Base-by-base conservation (phyloP, 92 coral and sea anemone genomes). In the Epizoanthus ramosus region DNA sequence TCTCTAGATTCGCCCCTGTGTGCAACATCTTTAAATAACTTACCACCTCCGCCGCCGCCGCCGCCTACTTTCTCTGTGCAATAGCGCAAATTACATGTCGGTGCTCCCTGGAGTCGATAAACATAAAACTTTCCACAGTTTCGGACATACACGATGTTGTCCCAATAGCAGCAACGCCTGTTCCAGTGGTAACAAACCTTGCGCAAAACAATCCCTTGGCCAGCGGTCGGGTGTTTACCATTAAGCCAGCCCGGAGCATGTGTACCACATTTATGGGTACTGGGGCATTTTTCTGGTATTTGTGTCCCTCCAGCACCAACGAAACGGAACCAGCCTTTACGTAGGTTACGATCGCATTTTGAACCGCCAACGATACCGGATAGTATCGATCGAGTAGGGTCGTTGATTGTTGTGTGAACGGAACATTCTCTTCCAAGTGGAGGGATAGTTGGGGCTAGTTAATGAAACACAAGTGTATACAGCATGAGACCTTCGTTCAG, bases 41-140 rank as follows among this genome's bases (percentile, higher is more conserved):
- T 43, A 43, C 50, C 50, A 43, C 50, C 47, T 0, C 47, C 50
- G 7, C 50, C 50, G 6, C 45, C 45, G 3, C 45, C 8, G 8
- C 79, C 59, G 1, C 56, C 17, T 23, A 45, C 19, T 23, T 73
- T 23, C 18, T 50, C 43, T 22, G 79, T 73, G 39, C 79, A 73
- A 41, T 73, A 73, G 41, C 79, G 79, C 19, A 73, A 61, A 12
- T 14, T 19, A 23, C 79, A 73, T 5, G n/a, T 2, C 0, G 59
- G 63, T 12, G 79, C 1, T 53, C 17, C 18, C 4, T 52, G 15
- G 4, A 73, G 63, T 4, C 35, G 35, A 43, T 74, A 74, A 12
- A 74, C 80, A 41, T 15, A 74, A 74, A 28, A 74, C 14, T 17
- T 56, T 5, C 80, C 80, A 57, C 80, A 74, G 80, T 74, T 74